Evolutionary conservation across 2,888 invertebrate genomes (phyloP).

Genomic region (Melinaea marsaeus): DNA sequence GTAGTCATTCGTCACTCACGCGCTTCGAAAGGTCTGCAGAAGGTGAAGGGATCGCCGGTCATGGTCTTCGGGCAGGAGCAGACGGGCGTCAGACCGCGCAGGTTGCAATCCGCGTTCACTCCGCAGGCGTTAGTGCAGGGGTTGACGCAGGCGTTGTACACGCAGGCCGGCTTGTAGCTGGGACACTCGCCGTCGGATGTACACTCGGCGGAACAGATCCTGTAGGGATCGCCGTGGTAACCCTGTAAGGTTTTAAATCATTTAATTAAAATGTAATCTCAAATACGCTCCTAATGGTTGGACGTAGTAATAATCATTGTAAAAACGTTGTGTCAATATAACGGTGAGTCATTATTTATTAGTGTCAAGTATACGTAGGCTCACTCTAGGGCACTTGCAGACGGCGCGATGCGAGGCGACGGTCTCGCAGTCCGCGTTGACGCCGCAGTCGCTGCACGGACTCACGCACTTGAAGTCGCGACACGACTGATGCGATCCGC

Average conservation of each 20-base stretch:
- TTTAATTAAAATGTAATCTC: not conserved
- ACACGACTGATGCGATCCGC: conserved; percentile 83
- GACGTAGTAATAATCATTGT: not conserved
- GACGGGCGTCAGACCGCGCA: conserved; percentile 87
- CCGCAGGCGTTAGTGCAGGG: conserved; percentile 91
- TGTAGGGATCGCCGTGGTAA: conserved; percentile 87
- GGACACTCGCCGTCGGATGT: conserved; percentile 88
- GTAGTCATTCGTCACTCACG: conserved; percentile 69
- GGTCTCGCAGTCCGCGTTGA: conserved; percentile 86
- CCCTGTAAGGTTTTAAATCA: conserved; percentile 65
- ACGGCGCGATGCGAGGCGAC: conserved; percentile 85
- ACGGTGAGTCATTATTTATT: not conserved
- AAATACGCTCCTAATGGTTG: too few relatives aligned
- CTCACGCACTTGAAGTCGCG: conserved; percentile 85
- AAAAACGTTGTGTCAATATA: not conserved
- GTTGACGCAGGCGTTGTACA: conserved; percentile 88
- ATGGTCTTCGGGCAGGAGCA: conserved; percentile 92
- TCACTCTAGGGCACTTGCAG: conserved; percentile 88
- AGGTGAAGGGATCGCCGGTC: conserved; percentile 91
- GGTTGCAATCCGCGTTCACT: conserved; percentile 86
- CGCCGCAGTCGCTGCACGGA: conserved; percentile 87
- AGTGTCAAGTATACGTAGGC: conserved; percentile 22
- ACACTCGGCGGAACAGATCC: conserved; percentile 89
- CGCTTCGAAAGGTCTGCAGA: conserved; percentile 88
- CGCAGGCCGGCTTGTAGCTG: conserved; percentile 85